A percentile compares a stretch with the other conserved stretches of the same genome.
Conservation (phyloP, 2,113 vertebrate species). For the Myotis yumanensis region DNA sequence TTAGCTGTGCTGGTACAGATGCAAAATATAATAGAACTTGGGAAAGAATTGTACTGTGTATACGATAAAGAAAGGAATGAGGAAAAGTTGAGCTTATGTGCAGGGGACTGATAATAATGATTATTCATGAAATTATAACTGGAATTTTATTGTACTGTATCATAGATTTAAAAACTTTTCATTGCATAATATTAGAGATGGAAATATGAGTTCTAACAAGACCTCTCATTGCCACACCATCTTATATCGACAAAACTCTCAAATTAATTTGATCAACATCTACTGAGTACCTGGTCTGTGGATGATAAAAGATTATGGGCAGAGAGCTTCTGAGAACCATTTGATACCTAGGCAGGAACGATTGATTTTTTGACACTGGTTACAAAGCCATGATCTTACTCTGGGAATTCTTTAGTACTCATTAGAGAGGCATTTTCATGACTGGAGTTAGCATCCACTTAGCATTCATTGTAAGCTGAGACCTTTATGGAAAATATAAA, state of each 20-base stretch:
- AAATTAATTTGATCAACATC: slow-evolving; percentile 54
- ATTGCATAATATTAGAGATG: not conserved
- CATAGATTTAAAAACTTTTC: slow-evolving; percentile 10
- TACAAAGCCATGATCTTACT: slow-evolving; percentile 49
- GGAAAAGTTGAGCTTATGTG: not conserved
- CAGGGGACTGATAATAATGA: not conserved
- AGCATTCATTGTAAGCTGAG: slow-evolving; percentile 67
- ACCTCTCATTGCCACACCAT: not conserved
- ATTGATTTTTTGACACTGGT: slow-evolving; percentile 65
- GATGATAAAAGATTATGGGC: slow-evolving; percentile 55
- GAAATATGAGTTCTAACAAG: not conserved
- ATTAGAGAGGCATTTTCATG: slow-evolving; percentile 69
- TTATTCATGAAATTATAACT: not conserved
- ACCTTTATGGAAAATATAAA: slow-evolving; percentile 77
- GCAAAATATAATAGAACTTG: not conserved
- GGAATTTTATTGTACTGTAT: not conserved
- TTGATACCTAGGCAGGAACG: slow-evolving; percentile 41
- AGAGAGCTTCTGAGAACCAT: slow-evolving; percentile 23
- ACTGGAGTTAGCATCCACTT: slow-evolving; percentile 68
- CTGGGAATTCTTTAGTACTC: slow-evolving; percentile 67
- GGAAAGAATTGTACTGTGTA: not conserved
- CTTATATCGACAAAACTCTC: slow-evolving; percentile 35
- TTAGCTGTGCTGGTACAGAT: not conserved
- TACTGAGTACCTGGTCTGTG: slow-evolving; percentile 27
- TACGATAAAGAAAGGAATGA: not conserved